Evolutionary conservation across 2,797 vertebrate genomes (phyloP).

Genomic region (Hypotaenidia philippensis): DNA sequence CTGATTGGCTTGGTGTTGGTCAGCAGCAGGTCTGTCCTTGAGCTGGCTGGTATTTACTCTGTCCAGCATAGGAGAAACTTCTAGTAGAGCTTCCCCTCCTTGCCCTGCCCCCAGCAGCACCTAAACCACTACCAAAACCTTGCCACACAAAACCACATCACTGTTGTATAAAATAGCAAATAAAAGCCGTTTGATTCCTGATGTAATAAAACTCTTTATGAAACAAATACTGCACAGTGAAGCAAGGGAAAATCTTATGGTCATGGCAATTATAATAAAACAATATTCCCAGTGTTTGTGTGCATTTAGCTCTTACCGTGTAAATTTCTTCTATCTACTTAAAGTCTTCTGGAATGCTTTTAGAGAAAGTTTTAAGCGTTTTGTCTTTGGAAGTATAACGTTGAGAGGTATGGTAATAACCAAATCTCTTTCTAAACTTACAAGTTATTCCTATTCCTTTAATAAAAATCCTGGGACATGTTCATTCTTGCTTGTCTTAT

Average conservation of each 20-base stretch:
- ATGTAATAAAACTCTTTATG: not conserved
- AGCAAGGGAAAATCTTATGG: not conserved
- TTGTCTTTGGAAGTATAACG: not conserved
- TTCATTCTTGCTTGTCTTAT: not conserved
- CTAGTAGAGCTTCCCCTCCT: too few relatives aligned
- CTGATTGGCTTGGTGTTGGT: too few relatives aligned
- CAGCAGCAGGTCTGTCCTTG: too few relatives aligned
- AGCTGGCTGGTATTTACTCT: too few relatives aligned
- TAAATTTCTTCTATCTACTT: not conserved
- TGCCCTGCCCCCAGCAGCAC: too few relatives aligned
- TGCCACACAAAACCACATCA: too few relatives aligned
- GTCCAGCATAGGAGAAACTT: too few relatives aligned
- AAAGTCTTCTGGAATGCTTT: not conserved
- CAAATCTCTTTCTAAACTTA: not conserved
- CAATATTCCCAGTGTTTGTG: not conserved
- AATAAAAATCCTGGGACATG: not conserved
- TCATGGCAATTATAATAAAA: not conserved
- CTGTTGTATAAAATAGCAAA: not conserved
- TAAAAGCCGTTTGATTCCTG: not conserved
- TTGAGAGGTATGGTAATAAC: accelerated
- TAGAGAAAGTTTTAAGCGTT: not conserved
- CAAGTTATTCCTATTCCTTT: not conserved
- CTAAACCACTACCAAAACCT: too few relatives aligned
- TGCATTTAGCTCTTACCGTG: not conserved
- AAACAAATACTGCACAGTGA: accelerated